Conservation (phyloP, 23 tunicate species). For the Trididemnum nubilum region DNA sequence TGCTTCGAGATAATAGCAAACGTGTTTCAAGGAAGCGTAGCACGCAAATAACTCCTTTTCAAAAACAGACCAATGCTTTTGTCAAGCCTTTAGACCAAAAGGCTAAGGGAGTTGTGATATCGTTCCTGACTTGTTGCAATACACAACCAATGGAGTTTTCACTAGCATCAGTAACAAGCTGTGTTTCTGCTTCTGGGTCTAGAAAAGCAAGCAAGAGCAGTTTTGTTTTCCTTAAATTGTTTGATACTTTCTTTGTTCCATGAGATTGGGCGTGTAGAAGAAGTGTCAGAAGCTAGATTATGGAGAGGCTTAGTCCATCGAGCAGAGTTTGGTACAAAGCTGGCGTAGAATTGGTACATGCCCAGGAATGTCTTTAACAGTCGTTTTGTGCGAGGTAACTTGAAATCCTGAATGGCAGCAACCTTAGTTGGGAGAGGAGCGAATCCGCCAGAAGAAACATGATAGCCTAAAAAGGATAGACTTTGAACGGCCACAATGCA, state of each 20-base stretch:
- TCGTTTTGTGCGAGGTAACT: not conserved
- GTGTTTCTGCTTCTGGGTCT: not conserved
- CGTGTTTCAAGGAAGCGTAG: not conserved
- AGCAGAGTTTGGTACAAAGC: not conserved
- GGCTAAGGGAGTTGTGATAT: not conserved
- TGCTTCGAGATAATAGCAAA: not conserved
- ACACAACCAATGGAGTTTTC: conserved; percentile 2
- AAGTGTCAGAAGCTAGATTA: not conserved
- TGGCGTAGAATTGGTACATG: conserved; percentile 6
- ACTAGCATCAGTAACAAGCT: conserved; percentile 10
- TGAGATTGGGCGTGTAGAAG: not conserved
- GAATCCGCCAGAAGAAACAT: not conserved
- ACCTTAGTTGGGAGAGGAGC: conserved; percentile 2
- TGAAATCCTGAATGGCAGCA: not conserved
- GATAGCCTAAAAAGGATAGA: not conserved
- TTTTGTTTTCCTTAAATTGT: not conserved
- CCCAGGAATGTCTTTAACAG: conserved; percentile 4
- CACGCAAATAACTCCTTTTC: not conserved
- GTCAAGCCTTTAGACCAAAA: not conserved
- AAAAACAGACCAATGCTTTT: not conserved
- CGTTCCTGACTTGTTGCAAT: not conserved
- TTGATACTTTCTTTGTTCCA: not conserved
- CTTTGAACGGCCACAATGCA: conserved; percentile 3
- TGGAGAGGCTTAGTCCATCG: not conserved
- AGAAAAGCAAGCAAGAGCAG: conserved; percentile 1